Evolutionary conservation across 1,140 invertebrate genomes (phyloP), one percentile per base, ranked within the genome.

Genomic region (Trichogramma pretiosum): DNA sequence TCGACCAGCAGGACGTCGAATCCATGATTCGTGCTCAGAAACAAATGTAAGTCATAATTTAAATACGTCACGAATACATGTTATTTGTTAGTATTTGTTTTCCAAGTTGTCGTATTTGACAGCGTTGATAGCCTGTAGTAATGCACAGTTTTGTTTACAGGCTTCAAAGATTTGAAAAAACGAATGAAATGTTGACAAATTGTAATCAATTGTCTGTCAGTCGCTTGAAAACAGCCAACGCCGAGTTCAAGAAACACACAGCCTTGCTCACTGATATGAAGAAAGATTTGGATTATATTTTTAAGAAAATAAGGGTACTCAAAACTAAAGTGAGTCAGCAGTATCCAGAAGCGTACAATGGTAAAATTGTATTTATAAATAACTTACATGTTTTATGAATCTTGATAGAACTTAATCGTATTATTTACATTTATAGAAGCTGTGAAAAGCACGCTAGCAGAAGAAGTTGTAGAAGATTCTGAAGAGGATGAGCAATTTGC

Each of bases 151-250:
- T 55, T 57, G 43, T 59, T 72, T 77, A 32, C 63, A 97, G 93
- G 90, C 68, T 97, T 18, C 87, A 92, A 57, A 76, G 92, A 49
- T 97, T 94, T 74, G 93, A 97, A 61, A 97, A 97, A 62, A 95
- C 93, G 3, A 97, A 95, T 63, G 93, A 96, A 77, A 97, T 96
- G 93, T 68, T 97, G 18, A 84, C 90, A 18, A 96, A 96, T 59
- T 95, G 92, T 59, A 96, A 96, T 68, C 82, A 87, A 4, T 66
- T 97, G 4, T 91, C 90, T 4, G 77, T 84, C 8, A 75, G 80
- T 48, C 78, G 92, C 23, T 76, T 89, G 39, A 87, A 92, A 60
- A 81, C 79, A 40, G 87, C 91, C 18, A 79, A 78, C 8, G 77
- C 78, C 18, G 90, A 95, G 56, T 93, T 96, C 50, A 93, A 91